Base-by-base conservation (phyloP, 2,113 vertebrate species). In the Notarius quadriscutis region DNA sequence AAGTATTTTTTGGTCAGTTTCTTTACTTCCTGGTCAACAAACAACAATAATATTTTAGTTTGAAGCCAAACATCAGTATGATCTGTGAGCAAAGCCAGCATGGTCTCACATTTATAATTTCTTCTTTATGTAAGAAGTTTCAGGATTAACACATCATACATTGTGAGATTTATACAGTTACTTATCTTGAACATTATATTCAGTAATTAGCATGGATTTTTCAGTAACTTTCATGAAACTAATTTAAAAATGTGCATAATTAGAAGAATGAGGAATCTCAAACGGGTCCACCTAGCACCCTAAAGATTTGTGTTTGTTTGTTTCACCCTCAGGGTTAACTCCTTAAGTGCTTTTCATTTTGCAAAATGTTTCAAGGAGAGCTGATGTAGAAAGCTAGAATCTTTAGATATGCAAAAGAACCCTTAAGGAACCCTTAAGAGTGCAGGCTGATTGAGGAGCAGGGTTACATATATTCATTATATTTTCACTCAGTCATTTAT, bases 1-100 rank as follows among this genome's bases (percentile, higher is more conserved):
- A 63, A 67, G n/a, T 65, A 30, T 86, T 65, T 0, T 30, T 65
- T 86, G 60, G 41, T 30, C 51, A 53, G 48, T 51, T 86, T 79
- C 5, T 5, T 65, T 15, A 15, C n/a, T 50, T 1, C 5, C 7
- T 55, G 53, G 65, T 53, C 51, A 53, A 51, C 5, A 18, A 82
- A 50, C 27, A 81, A 25, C 50, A 53, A 10, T 6, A 78, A 55
- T 78, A 53, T 14, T 22, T 77, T 22, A 77, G 5, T 18, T 41
- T 71, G 67, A 71, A 34, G 34, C 67, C 7, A 74, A 41, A 74
- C 20, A 18, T 48, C 17, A 18, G 30, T 72, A 72, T 41, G 69
- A 72, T 41, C 17, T 17, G 69, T 65, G 22, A 2, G 5, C 25
- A n/a, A 67, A 67, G 14, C 10, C 65, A 34, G 1, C 67, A n/a